Conservation (phyloP, 1,140 invertebrate genomes). For the Micrasema longulum region DNA sequence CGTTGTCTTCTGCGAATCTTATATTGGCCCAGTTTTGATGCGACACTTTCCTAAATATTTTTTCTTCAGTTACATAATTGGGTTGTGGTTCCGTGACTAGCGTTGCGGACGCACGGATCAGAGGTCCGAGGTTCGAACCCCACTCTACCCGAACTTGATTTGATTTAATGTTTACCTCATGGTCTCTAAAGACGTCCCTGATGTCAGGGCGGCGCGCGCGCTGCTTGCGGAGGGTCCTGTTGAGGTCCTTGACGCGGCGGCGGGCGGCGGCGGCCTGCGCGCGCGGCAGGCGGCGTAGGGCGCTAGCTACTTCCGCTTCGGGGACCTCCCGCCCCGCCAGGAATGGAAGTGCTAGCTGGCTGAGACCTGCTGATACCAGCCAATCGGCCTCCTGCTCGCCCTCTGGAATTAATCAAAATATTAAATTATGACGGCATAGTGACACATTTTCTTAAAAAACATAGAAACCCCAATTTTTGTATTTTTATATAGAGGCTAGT, state of each 20-base stretch:
- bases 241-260: constrained; percentile 79
- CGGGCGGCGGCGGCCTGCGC: constrained; percentile 83
- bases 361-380: constrained; percentile 65
- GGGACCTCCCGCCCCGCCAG: constrained; percentile 64
- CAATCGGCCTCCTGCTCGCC: constrained; percentile 67
- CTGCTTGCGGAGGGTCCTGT: constrained; percentile 80
- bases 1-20: no score
- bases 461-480: no score
- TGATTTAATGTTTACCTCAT: constrained; percentile 72
- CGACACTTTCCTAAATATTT: no score
- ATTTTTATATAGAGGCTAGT: no score
- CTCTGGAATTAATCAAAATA: constrained; percentile 64
- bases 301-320: constrained; percentile 66
- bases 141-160: no score
- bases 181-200: constrained; percentile 81
- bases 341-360: constrained; percentile 64
- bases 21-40: no score
- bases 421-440: no score
- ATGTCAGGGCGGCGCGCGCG: constrained; percentile 79
- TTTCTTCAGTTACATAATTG: no score
- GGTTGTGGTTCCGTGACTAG: no score
- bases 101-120: no score
- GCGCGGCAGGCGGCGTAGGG: constrained; percentile 65
- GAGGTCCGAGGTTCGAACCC: no score
- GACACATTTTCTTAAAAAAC: no score